phyloP scores from a whole-genome alignment of 1,140 invertebrate genomes.

The Papilio polyxenes region DNA sequence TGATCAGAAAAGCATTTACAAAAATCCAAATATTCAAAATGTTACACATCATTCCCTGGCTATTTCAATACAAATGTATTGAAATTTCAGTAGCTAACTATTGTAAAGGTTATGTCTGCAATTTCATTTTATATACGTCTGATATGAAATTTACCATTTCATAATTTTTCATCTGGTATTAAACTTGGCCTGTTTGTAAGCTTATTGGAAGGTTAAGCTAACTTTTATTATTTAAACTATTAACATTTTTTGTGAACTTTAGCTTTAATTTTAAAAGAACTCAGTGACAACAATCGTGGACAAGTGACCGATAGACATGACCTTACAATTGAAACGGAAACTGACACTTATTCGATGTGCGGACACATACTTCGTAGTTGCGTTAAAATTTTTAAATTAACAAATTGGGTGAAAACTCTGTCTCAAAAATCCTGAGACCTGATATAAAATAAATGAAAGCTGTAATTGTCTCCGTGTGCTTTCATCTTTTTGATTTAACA shows the following conservation, averaged over 20 bases:
- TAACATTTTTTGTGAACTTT: neutral
- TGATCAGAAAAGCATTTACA: neutral
- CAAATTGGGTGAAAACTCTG: neutral
- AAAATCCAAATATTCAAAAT: slow-evolving; percentile 1
- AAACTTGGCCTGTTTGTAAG: neutral
- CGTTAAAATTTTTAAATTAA: neutral
- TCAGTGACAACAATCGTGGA: neutral
- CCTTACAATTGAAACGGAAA: neutral
- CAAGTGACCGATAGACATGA: neutral
- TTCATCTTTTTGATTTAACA: slow-evolving; percentile 26
- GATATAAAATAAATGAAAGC: slow-evolving; percentile 3
- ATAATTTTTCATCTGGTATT: neutral
- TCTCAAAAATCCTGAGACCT: neutral
- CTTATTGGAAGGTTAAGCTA: neutral
- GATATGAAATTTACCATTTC: neutral
- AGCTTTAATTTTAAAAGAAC: neutral
- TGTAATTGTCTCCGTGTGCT: neutral
- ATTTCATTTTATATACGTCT: neutral
- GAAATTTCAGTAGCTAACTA: neutral
- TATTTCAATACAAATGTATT: neutral
- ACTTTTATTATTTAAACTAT: too few species aligned
- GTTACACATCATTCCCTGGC: neutral
- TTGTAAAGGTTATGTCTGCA: neutral
- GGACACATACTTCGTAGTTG: neutral
- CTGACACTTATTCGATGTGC: neutral